Conservation (phyloP, 2,888 invertebrate genomes). For the Melanchra persicariae region DNA sequence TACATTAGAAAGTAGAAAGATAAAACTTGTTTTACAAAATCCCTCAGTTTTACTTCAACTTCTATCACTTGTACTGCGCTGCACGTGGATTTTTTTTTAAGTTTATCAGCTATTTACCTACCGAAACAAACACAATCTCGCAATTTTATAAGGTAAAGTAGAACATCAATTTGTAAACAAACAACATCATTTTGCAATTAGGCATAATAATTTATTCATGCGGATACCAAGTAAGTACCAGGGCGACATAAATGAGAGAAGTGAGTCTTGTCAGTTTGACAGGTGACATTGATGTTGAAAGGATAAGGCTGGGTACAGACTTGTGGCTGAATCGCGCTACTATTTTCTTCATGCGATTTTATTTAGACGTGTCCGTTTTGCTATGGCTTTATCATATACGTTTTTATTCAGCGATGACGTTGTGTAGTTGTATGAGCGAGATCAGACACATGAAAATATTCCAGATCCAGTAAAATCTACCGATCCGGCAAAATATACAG, state of each 20-base stretch:
- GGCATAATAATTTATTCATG: conserved; percentile 25
- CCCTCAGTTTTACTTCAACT: too few species aligned
- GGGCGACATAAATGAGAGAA: conserved; percentile 1
- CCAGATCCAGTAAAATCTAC: too few species aligned
- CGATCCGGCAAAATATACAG: too few species aligned
- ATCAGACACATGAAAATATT: too few species aligned
- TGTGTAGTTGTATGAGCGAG: too few species aligned
- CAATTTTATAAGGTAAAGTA: not conserved
- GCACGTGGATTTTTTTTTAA: not conserved
- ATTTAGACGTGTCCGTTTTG: not conserved
- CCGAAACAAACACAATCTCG: not conserved
- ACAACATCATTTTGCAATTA: conserved; percentile 19
- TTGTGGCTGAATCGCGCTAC: not conserved
- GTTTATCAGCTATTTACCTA: not conserved
- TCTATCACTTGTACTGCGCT: too few species aligned
- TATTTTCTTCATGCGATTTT: not conserved
- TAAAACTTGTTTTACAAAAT: too few species aligned
- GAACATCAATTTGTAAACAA: not conserved
- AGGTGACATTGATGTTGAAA: conserved; percentile 11
- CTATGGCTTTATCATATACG: too few species aligned
- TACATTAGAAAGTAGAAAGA: too few species aligned
- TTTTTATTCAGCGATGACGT: too few species aligned
- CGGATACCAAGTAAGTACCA: not conserved
- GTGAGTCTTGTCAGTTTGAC: conserved; percentile 28
- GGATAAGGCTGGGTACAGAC: not conserved